A percentile compares a stretch with the other conserved stretches of the same genome.
Evolutionary conservation across 2,888 invertebrate species (phyloP).

Genomic region (Dasypogon diadema): DNA sequence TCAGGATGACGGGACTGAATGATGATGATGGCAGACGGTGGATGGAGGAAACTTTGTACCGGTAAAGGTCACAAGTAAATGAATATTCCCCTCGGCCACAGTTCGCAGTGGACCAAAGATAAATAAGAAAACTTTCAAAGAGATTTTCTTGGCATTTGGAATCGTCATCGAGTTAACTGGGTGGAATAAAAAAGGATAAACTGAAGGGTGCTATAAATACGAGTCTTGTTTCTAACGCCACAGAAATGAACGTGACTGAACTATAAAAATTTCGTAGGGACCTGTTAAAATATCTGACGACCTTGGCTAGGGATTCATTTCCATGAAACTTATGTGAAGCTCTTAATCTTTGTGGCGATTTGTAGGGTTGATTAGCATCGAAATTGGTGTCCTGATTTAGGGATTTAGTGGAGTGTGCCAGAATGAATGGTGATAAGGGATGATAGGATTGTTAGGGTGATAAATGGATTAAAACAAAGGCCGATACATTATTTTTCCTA

Average conservation of each 20-base stretch:
- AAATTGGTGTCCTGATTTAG: conserved; percentile 17
- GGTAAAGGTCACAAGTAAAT: neutral
- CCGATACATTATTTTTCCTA: no score
- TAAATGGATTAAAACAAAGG: no score
- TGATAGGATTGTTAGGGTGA: no score
- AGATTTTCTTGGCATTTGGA: neutral
- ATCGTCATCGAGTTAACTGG: neutral
- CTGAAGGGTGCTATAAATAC: neutral
- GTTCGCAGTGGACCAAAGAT: neutral
- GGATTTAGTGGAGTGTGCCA: conserved; percentile 7
- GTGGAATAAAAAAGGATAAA: conserved; percentile 6
- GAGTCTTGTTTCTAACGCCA: neutral
- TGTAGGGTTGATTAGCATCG: conserved; percentile 15
- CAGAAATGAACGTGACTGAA: conserved; percentile 11
- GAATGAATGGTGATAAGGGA: neutral
- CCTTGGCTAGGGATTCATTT: conserved; percentile 9
- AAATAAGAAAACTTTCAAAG: conserved; percentile 4
- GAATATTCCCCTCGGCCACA: neutral
- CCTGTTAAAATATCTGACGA: neutral
- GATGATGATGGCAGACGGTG: neutral
- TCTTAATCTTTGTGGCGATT: conserved; percentile 24
- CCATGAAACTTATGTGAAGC: conserved; percentile 4
- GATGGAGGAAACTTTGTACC: neutral
- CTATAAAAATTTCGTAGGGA: neutral
- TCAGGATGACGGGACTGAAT: neutral